A percentile compares a stretch with the other conserved stretches of the same genome.
Evolutionary conservation across 2,888 invertebrate species (phyloP).

Genomic region (Chalcosyrphus nemorum): DNA sequence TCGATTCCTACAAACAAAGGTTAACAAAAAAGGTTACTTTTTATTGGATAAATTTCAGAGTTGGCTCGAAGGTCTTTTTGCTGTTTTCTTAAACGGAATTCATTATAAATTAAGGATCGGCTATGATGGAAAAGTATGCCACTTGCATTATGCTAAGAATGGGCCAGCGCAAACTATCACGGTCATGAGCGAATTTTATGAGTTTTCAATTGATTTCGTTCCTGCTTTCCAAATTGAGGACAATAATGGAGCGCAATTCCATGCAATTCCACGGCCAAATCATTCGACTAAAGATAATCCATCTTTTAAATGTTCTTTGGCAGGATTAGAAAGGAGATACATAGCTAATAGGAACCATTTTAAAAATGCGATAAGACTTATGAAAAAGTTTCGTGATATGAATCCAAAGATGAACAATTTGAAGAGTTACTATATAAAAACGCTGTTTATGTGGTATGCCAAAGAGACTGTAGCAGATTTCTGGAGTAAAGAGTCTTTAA

Average conservation of each 20-base stretch:
- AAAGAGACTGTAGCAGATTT: background rate
- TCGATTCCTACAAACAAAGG: background rate
- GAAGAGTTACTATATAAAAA: constrained; percentile 42
- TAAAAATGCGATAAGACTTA: constrained; percentile 34
- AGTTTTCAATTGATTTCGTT: constrained; percentile 49
- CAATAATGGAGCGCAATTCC: constrained; percentile 43
- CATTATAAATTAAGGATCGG: background rate
- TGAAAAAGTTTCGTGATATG: constrained; percentile 54
- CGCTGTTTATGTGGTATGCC: constrained; percentile 36
- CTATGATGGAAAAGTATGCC: background rate
- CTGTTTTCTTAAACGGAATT: background rate
- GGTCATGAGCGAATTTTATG: background rate
- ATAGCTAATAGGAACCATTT: background rate
- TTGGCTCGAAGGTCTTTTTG: constrained; percentile 16
- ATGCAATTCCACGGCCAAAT: constrained; percentile 38
- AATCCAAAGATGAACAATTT: background rate
- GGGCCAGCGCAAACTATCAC: constrained; percentile 23
- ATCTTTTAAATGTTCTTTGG: constrained; percentile 36
- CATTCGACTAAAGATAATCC: background rate
- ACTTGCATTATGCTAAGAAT: background rate
- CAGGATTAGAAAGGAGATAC: constrained; percentile 1
- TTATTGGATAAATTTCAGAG: constrained; percentile 33
- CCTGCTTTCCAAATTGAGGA: constrained; percentile 32
- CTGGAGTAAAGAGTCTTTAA: constrained; percentile 13
- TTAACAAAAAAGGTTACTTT: background rate